These are phyloP conservation scores for Homarus americanus DNA, from an alignment of 1,140 invertebrate genomes.

Conservation along the genomic window DNA sequence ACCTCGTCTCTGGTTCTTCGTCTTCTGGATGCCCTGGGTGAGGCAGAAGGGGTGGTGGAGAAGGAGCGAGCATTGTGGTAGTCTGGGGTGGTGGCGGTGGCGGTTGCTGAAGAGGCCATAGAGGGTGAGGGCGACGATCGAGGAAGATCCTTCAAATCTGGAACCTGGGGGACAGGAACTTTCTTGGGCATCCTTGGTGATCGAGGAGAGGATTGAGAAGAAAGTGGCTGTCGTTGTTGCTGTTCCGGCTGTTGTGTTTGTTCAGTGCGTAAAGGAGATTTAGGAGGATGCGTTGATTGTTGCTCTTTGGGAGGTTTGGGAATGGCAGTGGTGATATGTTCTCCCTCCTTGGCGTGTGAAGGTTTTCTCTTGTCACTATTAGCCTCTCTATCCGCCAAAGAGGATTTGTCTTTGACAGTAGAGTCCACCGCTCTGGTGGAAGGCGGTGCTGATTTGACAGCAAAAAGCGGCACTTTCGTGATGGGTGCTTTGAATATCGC, in stretches of 20 bases:
- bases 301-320: slow-evolving; percentile 40
- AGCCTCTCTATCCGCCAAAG: not conserved
- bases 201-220: slow-evolving; percentile 64
- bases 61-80: slow-evolving; percentile 43
- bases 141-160: slow-evolving; percentile 71
- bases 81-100: slow-evolving; percentile 37
- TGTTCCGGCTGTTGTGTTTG: slow-evolving; percentile 13
- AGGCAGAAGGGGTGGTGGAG: slow-evolving; percentile 71
- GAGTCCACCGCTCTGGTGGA: not conserved
- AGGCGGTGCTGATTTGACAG: not conserved
- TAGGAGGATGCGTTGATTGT: slow-evolving; percentile 58
- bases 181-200: slow-evolving; percentile 74
- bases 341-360: not conserved
- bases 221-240: slow-evolving; percentile 65
- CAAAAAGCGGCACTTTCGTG: slow-evolving; percentile 22
- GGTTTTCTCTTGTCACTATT: not conserved
- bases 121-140: slow-evolving; percentile 60
- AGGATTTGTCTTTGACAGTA: not conserved
- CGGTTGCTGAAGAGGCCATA: slow-evolving; percentile 16
- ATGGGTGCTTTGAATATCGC: slow-evolving; percentile 8
- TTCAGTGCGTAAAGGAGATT: slow-evolving; percentile 28
- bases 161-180: slow-evolving; percentile 73
- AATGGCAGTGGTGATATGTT: slow-evolving; percentile 58
- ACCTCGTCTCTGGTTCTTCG: slow-evolving; percentile 61
- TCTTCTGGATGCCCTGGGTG: slow-evolving; percentile 68